These are phyloP conservation scores for Nothoprocta perdicaria DNA, from an alignment of 2,113 vertebrate genomes.

Conservation along the genomic window DNA sequence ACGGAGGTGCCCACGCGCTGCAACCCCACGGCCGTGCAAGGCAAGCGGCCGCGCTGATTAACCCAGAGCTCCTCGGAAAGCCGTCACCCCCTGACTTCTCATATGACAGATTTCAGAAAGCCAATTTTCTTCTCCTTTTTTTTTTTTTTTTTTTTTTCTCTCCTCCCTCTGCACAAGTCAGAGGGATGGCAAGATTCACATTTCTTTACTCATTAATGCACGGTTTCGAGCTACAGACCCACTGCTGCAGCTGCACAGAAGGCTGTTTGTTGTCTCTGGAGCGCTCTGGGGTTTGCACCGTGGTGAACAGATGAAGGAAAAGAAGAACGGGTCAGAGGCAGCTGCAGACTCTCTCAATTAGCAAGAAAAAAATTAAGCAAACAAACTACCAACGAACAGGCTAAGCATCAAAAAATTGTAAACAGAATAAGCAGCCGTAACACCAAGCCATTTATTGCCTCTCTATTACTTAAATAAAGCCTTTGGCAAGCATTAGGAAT, in stretches of 20 bases:
- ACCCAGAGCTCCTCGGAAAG: background rate
- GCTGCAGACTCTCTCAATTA: slow-evolving; percentile 16
- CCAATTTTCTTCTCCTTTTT: background rate
- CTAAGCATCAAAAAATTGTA: background rate
- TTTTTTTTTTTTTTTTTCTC: too few species aligned
- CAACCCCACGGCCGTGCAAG: background rate
- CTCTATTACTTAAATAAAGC: slow-evolving; percentile 19
- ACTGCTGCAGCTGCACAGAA: background rate
- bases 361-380: slow-evolving; percentile 36
- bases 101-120: background rate
- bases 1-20: background rate
- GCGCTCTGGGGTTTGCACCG: background rate
- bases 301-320: background rate
- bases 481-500: slow-evolving; percentile 1
- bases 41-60: background rate
- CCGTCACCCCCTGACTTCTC: background rate
- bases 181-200: background rate
- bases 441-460: slow-evolving; percentile 39
- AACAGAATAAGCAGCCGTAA: slow-evolving; percentile 36
- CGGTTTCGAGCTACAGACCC: background rate
- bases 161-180: background rate
- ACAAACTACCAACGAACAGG: slow-evolving; percentile 39
- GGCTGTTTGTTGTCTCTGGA: background rate
- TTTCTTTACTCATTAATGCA: background rate
- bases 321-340: slow-evolving; percentile 4